Percentiles rank a stretch among this genome's conserved stretches.
These are phyloP conservation scores for Bombus pascuorum DNA, from an alignment of 1,140 invertebrate species.

Conservation along the genomic window DNA sequence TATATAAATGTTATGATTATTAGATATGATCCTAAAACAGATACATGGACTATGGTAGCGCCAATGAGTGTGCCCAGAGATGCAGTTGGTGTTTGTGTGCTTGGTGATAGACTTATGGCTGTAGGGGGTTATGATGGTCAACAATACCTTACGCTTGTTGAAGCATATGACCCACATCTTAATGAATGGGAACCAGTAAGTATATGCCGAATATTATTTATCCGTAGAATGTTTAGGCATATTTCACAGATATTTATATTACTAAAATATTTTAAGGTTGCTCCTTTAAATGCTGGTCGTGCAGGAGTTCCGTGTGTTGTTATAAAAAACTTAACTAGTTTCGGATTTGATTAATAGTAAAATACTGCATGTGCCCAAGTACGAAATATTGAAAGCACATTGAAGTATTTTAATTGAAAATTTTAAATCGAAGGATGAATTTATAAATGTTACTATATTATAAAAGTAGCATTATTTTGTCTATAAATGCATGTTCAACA, in stretches of 20 bases:
- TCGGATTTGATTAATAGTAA: constrained; percentile 25
- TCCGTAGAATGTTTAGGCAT: background rate
- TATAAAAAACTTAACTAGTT: constrained; percentile 70
- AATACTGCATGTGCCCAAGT: background rate
- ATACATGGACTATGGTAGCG: constrained; percentile 95
- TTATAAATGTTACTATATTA: constrained; percentile 15
- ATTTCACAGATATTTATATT: background rate
- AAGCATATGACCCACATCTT: constrained; percentile 95
- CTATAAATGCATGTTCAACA: constrained; percentile 18
- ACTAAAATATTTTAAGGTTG: constrained; percentile 81
- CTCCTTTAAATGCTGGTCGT: constrained; percentile 89
- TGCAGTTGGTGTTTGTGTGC: constrained; percentile 94
- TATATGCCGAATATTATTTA: constrained; percentile 7
- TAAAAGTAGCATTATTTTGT: constrained; percentile 20
- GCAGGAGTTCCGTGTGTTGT: constrained; percentile 95
- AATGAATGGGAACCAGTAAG: constrained; percentile 93
- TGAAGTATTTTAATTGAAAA: constrained; percentile 25
- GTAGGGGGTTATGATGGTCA: constrained; percentile 98
- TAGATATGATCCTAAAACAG: constrained; percentile 89
- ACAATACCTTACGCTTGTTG: constrained; percentile 94
- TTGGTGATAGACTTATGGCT: constrained; percentile 94
- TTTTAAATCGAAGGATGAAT: background rate
- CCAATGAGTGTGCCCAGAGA: constrained; percentile 93
- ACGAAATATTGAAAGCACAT: background rate
- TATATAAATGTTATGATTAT: constrained; percentile 23